Base-by-base conservation (phyloP, 1,140 invertebrate genomes). In the Sesamia nonagrioides region DNA sequence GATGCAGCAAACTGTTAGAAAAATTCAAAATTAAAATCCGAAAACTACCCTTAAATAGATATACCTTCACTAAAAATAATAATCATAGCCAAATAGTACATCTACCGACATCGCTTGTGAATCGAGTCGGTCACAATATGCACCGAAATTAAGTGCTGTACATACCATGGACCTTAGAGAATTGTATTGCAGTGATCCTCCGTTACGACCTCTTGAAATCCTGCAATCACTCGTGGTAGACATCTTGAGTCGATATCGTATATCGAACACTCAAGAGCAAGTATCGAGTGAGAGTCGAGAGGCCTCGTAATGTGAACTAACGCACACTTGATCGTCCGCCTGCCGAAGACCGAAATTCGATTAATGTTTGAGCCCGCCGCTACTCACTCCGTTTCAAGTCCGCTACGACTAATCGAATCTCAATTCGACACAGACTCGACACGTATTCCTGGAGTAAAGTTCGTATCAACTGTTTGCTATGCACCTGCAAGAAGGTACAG, bases 311-410 rank as follows among this genome's bases (percentile, higher is more conserved):
- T 89, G 86, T 88, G 90, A 89, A 87, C 88, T 89, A 88, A 88
- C 87, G 85, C 85, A 88, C 81, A 87, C 89, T 91, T 86, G 88
- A 89, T 89, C 85, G 86, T 84, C 80, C 81, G 81, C 80, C 79
- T 71, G 84, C 60, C 78, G 84, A 84, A 86, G 77, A 90, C 86
- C 87, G 86, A 90, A 91, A 92, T 92, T 88, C 89, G 89, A 92
- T 91, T 90, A 92, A 89, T 87, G 86, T 85, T 89, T 82, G 84
- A 89, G 82, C 82, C 82, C 80, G 79, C 82, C 81, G 72, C 81
- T 72, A 86, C 82, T 81, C 81, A 80, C 82, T 81, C 77, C 80
- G 81, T 79, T 82, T 85, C 84, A 82, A 86, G 85, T 85, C 84
- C 80, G 83, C 84, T 80, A 77, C 80, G 78, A 87, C 82, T 89